These are phyloP conservation scores for Adineta ricciae DNA, from an alignment of 2,888 invertebrate genomes.

Conservation along the genomic window DNA sequence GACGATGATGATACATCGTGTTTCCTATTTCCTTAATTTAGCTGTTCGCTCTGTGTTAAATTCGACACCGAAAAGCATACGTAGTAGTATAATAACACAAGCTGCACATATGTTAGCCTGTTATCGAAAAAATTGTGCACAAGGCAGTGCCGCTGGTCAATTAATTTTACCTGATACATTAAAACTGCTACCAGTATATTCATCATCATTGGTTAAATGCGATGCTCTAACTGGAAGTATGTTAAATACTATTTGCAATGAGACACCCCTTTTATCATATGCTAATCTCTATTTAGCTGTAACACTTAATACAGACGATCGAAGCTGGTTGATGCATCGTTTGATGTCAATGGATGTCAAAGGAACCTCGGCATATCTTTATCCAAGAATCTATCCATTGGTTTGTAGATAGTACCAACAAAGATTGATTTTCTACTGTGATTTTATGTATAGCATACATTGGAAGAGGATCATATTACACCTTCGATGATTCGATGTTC, in stretches of 20 bases:
- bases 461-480: not conserved
- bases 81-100: conserved; percentile 68
- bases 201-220: conserved; percentile 79
- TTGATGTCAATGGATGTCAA: conserved; percentile 75
- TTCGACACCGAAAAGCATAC: conserved; percentile 67
- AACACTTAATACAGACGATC: conserved; percentile 67
- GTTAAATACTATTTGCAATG: not conserved
- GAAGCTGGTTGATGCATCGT: conserved; percentile 81
- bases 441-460: not conserved
- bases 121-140: conserved; percentile 88
- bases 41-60: conserved; percentile 27
- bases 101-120: conserved; percentile 80
- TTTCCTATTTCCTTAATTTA: not conserved
- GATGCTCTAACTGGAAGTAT: conserved; percentile 71
- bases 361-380: conserved; percentile 73
- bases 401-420: not conserved
- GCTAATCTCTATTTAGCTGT: conserved; percentile 10
- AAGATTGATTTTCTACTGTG: not conserved
- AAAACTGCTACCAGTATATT: conserved; percentile 90
- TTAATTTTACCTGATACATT: conserved; percentile 95
- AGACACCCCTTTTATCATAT: not conserved
- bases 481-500: conserved; percentile 25
- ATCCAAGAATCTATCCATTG: conserved; percentile 57
- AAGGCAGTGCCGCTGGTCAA: conserved; percentile 81
- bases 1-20: not conserved